Percentiles rank a stretch among this genome's conserved stretches.
Evolutionary conservation across 2,113 vertebrate species (phyloP).

Genomic region (Chitala chitala): DNA sequence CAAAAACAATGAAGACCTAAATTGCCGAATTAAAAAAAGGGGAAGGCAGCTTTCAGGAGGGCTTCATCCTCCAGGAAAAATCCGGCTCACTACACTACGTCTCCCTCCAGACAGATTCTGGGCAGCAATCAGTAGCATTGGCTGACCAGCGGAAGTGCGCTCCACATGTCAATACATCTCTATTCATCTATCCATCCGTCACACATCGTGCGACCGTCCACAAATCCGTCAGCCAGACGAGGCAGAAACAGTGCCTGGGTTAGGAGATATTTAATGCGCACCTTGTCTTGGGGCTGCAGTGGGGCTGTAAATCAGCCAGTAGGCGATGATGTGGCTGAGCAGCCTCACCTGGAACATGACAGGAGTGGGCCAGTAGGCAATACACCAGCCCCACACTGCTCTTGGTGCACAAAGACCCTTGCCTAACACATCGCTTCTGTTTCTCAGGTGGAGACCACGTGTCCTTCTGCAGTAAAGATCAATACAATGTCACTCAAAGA

Average conservation of each 20-base stretch:
- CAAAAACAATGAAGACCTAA: slow-evolving; percentile 40
- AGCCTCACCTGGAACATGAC: too few relatives aligned
- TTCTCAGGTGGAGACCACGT: neutral
- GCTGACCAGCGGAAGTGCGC: neutral
- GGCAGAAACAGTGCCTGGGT: neutral
- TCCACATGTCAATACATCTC: neutral
- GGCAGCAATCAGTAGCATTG: neutral
- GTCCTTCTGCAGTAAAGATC: neutral
- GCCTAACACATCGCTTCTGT: neutral
- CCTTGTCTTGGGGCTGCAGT: neutral
- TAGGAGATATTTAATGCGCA: slow-evolving; percentile 18
- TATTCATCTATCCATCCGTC: slow-evolving; percentile 9
- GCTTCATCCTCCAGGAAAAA: neutral
- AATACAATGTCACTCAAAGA: neutral
- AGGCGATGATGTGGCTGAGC: too few relatives aligned
- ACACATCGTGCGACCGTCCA: slow-evolving; percentile 3
- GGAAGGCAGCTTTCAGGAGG: neutral
- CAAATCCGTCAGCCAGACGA: slow-evolving; percentile 22
- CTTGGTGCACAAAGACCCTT: neutral
- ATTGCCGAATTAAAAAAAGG: slow-evolving; percentile 3
- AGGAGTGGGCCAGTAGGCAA: too few relatives aligned
- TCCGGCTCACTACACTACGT: neutral
- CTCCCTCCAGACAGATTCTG: neutral
- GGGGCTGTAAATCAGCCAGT: slow-evolving; percentile 23
- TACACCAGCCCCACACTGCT: neutral